Base-by-base conservation (phyloP, 2,888 invertebrate genomes). In the Automeris io region DNA sequence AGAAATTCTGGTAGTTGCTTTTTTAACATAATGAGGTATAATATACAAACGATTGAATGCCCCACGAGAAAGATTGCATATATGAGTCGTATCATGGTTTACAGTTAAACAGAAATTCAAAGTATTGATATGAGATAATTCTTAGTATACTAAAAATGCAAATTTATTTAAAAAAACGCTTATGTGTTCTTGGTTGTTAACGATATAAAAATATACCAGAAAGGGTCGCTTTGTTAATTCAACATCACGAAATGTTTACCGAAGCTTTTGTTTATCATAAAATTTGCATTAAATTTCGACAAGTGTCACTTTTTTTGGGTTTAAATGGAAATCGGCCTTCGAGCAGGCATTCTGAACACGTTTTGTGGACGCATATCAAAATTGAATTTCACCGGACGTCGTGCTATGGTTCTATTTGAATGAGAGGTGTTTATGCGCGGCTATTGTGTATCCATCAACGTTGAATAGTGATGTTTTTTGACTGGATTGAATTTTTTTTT, bases 231-330 rank as follows among this genome's bases (percentile, higher is more conserved):
- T 18, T 33, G 21, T 11, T 19, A 33, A 22, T 21, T 33, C 11
- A 3, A 36, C 12, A n/a, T 11, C 51, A 42, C 42, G 42, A 37
- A 49, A 45, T 49, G 50, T 50, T 61, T 56, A 56, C 46, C 45
- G 47, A 51, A 51, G 42, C 51, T 49, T 46, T 67, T 67, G 62
- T 68, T 67, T 59, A 57, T 62, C 48, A 46, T 33, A 43, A 46
- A 49, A 61, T 69, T 68, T 68, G 57, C 61, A 68, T 66, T 58
- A 62, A 69, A 65, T 51, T 46, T 47, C 39, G 45, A 52, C 46
- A 47, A 49, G 45, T 53, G 57, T 57, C 47, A 59, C 50, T 70
- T 64, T 58, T 58, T 54, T 36, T 40, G 43, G 37, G 46, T 42
- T 47, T 49, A 52, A 49, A 60, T 54, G 57, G 52, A 54, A 55